A percentile compares a stretch with the other conserved stretches of the same genome.
Evolutionary conservation across 2,888 invertebrate genomes (phyloP).

Genomic region (Lasioglossum marginatum): DNA sequence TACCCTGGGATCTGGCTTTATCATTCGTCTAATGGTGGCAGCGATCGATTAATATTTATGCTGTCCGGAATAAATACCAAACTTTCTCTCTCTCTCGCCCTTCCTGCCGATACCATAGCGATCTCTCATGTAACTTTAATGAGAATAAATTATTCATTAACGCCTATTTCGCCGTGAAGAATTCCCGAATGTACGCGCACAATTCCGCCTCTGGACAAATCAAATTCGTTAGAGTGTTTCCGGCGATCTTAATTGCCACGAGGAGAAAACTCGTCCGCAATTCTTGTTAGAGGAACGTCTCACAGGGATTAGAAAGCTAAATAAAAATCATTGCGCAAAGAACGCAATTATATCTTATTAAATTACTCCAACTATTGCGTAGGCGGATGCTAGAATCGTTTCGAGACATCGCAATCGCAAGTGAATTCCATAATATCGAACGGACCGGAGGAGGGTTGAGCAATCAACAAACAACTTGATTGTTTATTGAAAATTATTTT

Average conservation of each 20-base stretch:
- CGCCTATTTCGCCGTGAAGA: background rate
- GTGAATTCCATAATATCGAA: background rate
- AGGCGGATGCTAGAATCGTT: background rate
- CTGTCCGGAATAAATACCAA: background rate
- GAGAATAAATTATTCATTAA: slow-evolving; percentile 20
- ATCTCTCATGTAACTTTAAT: slow-evolving; percentile 7
- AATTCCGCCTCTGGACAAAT: background rate
- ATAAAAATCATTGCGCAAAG: no score
- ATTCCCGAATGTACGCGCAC: background rate
- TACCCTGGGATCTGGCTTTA: background rate
- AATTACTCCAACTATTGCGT: background rate
- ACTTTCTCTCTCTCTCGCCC: slow-evolving; percentile 5
- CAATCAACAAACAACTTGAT: background rate
- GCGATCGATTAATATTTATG: slow-evolving; percentile 17
- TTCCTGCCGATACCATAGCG: background rate
- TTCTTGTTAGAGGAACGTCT: background rate
- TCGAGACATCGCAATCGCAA: background rate
- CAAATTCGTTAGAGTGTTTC: background rate
- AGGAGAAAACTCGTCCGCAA: background rate
- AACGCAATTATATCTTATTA: background rate
- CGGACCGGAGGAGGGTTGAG: background rate
- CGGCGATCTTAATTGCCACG: background rate
- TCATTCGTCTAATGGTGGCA: background rate
- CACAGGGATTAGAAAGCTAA: background rate
- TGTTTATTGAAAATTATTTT: slow-evolving; percentile 24